Base-by-base conservation (phyloP, 2,888 invertebrate genomes). In the Lithophane ornitopus region DNA sequence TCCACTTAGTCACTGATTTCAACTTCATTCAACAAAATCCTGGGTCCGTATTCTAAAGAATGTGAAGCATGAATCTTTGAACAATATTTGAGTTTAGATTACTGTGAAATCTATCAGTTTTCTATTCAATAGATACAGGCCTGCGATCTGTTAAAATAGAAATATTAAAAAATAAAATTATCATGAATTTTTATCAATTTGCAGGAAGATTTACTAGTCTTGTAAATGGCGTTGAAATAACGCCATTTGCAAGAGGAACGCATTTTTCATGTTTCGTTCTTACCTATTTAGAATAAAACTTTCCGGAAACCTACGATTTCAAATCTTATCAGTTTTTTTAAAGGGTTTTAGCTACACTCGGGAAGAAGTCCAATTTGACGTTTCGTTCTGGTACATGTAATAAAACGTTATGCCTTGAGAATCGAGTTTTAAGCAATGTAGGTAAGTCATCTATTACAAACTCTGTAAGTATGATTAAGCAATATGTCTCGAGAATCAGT, bases 71-170 rank as follows among this genome's bases (percentile, higher is more conserved):
- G 0, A 41, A 61, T 39, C 7, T 52, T 67, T 59, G 12, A 69
- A 78, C 22, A 34, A 28, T 4, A 69, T 54, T 46, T 78, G 12
- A 69, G 26, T 66, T n/a, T 9, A 22, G 28, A 76, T 71, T 41
- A n/a, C 28, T 46, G 6, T 54, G 19, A 39, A n/a, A 54, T 70
- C 1, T 28, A 28, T 28, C 26, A 28, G 26, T 79, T 46, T 59
- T 69, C 16, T 16, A 12, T 44, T 22, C 9, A 59, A 59, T 68
- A 34, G 14, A 11, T n/a, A 56, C n/a, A 56, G 8, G 1, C 7
- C 3, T 19, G 2, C 46, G 46, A 26, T 58, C 4, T 39, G 22
- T 26, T 41, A 49, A n/a, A n/a, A 49, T n/a, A 61, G 16, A 59
- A 6, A 62, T 66, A 8, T 28, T 16, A 63, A 22, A 8, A 34